phyloP scores from a whole-genome alignment of 2,888 invertebrate genomes.

The Philaethria dido region DNA sequence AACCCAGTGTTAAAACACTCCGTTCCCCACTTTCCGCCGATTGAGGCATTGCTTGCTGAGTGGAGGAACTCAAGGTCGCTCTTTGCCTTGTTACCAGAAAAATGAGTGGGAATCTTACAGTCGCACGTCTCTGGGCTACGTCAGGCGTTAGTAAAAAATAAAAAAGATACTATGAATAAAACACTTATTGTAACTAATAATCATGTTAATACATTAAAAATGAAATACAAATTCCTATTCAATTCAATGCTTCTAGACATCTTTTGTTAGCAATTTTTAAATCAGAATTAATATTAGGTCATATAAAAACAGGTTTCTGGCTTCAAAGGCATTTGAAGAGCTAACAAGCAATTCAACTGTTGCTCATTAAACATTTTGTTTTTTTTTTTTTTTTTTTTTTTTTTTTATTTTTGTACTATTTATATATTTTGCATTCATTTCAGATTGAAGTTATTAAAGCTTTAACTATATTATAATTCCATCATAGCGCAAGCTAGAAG shows the following conservation, averaged over 20 bases:
- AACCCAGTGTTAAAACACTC: too few species aligned
- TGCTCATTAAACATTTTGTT: slow-evolving; percentile 4
- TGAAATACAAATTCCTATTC: not conserved
- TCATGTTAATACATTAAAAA: not conserved
- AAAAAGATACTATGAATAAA: not conserved
- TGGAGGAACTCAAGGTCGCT: too few species aligned
- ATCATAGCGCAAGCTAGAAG: too few species aligned
- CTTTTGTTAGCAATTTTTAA: not conserved
- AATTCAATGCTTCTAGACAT: not conserved
- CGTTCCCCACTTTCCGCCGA: too few species aligned
- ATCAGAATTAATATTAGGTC: not conserved
- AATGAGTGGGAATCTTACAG: too few species aligned
- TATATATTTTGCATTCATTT: not conserved
- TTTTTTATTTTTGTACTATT: not conserved
- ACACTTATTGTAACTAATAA: not conserved
- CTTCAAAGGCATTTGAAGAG: not conserved
- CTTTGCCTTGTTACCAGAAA: too few species aligned
- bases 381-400: too few species aligned
- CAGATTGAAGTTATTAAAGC: too few species aligned
- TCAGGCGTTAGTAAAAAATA: too few species aligned
- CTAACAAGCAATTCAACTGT: not conserved
- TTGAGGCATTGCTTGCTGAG: too few species aligned
- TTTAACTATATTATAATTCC: too few species aligned
- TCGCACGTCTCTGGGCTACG: too few species aligned
- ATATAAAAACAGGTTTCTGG: not conserved